A percentile compares a stretch with the other conserved stretches of the same genome.
Conservation (phyloP, 2,888 invertebrate species). For the Theodoxus fluviatilis region DNA sequence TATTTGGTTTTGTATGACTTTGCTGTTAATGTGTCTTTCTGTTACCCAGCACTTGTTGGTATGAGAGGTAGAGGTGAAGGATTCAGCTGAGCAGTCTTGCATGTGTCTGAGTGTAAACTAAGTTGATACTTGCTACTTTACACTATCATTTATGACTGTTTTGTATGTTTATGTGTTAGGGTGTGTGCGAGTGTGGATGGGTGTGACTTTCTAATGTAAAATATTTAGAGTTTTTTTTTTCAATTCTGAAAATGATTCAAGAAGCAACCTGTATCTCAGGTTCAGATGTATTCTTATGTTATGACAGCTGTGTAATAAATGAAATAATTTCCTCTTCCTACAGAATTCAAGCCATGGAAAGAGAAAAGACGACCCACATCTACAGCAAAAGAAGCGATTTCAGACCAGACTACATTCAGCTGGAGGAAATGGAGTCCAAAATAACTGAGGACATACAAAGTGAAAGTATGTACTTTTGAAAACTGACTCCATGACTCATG, state of each 20-base stretch:
- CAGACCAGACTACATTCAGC: constrained; percentile 48
- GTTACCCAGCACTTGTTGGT: too few species aligned
- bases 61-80: too few species aligned
- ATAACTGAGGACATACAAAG: constrained; percentile 46
- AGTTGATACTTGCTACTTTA: too few species aligned
- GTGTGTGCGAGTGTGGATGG: not conserved
- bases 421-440: constrained; percentile 56
- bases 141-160: too few species aligned
- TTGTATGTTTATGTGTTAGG: not conserved
- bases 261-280: too few species aligned
- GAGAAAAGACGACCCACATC: constrained; percentile 59
- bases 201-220: too few species aligned
- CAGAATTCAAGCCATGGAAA: constrained; percentile 58
- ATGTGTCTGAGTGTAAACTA: too few species aligned
- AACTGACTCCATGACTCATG: not conserved
- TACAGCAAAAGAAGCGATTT: constrained; percentile 59
- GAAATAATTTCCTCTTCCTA: not conserved
- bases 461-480: constrained; percentile 45
- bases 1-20: too few species aligned
- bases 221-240: too few species aligned
- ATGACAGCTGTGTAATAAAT: not conserved
- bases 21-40: too few species aligned
- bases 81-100: too few species aligned
- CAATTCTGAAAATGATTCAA: too few species aligned
- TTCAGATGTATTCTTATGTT: not conserved